Base-by-base conservation (phyloP, 1,140 invertebrate species). In the Lethrus apterus region DNA sequence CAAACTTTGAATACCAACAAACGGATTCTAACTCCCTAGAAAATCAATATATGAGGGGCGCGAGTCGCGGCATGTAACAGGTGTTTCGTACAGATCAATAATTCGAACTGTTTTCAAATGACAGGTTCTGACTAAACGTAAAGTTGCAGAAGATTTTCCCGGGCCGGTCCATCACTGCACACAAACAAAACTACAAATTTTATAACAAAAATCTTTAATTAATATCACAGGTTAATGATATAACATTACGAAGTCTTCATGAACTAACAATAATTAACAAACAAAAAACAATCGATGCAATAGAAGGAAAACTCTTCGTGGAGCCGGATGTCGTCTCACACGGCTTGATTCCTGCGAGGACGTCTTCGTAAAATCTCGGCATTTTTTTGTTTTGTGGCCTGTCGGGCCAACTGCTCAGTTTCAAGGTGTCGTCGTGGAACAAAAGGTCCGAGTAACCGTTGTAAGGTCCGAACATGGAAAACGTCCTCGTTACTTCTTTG, bases 381-480 rank as follows among this genome's bases (percentile, higher is more conserved):
- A 60, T 61, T 23, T 32, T 44, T 44, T 64, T 59, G 4, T 43
- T 50, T 32, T 61, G 62, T 42, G 52, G 57, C 7, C 44, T 41
- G 10, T 26, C 57, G 15, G 64, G 60, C 0, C 55, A 48, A 11
- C 54, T 53, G 26, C 67, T 60, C 19, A 81, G 60, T 33, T 54
- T 67, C 44, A 71, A 68, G 0, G 78, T 81, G n/a, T 64, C 70
- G 59, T 80, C 82, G n/a, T 79, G 73, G 60, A 87, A 86, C 19
- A 86, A 61, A 2, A 86, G 63, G 56, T 81, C 70, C 13, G 60
- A 61, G 40, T 72, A 59, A 19, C 72, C 72, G 51, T 83, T 80
- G 48, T 75, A 86, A 4, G 70, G 57, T 0, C 78, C 80, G 52
- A 78, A 87, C 52, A 87, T 65, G 0, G 76, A 75, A 43, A 86